Percentiles rank a stretch among this genome's conserved stretches.
These are phyloP conservation scores for Typhlichthys eigenmanni DNA, from an alignment of 2,797 vertebrate genomes.

Conservation along the genomic window DNA sequence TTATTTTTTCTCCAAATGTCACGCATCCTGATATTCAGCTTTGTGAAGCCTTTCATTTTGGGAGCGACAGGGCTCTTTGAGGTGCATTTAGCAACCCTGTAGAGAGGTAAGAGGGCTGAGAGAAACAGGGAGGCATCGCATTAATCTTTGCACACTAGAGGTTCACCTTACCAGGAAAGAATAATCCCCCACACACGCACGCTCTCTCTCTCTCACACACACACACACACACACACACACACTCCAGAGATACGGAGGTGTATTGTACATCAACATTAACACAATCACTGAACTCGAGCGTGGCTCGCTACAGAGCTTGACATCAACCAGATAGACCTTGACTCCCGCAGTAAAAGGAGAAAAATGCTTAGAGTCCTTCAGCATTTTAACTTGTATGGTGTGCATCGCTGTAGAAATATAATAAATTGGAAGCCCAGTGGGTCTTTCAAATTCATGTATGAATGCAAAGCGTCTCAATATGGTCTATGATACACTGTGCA, in stretches of 20 bases:
- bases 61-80: constrained; percentile 27
- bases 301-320: neutral
- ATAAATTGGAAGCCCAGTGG: neutral
- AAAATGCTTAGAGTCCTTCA: neutral
- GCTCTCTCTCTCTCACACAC: neutral
- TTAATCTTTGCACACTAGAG: constrained; percentile 44
- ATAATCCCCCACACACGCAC: neutral
- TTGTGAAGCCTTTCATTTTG: constrained; percentile 59
- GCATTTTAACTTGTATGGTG: constrained; percentile 17
- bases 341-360: constrained; percentile 1
- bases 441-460: no score
- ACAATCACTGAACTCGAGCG: constrained; percentile 11
- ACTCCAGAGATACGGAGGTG: neutral
- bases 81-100: constrained; percentile 52
- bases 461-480: no score
- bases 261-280: constrained; percentile 14
- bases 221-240: no score
- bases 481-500: no score
- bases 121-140: constrained; percentile 22
- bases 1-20: constrained; percentile 70
- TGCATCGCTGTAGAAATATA: neutral
- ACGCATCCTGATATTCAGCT: constrained; percentile 57
- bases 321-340: neutral
- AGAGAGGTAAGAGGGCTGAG: constrained; percentile 34
- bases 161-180: constrained; percentile 17